Base-by-base conservation (phyloP, 1,140 invertebrate species). In the Araneus ventricosus region DNA sequence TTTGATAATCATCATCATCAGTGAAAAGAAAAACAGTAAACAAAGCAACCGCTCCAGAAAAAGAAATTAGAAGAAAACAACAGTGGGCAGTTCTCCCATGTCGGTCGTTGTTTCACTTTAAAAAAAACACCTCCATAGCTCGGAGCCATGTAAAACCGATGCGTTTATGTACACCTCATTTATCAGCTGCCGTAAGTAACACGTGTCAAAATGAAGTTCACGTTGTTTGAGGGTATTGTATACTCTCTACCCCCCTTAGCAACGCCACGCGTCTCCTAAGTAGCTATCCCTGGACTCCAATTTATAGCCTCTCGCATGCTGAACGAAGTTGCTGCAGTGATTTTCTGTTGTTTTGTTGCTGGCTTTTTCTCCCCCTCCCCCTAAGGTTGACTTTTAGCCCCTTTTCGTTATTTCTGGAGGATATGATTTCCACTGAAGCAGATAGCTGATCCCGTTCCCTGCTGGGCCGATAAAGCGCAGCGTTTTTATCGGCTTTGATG, bases 141-240 rank as follows among this genome's bases (percentile, higher is more conserved):
- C 30, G 24, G 39, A 84, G 45, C 7, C 39, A 27, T 84, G 80
- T 84, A 84, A 84, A 84, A 84, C 39, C 39, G 80, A 84, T 27
- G 39, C 45, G 70, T 22, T 88, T 70, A 67, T 88, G 61, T 67
- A 34, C 57, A 67, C 45, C 34, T 59, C 88, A 90, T 90, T 90
- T 90, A 90, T 90, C 88, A 90, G 70, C 5, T 17, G 14, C n/a
- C 39, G 24, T 90, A 90, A 90, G 88, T 90, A 90, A 90, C 88
- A 90, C 88, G 70, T 90, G 88, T 90, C 88, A 90, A 80, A 90
- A 79, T 80, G 88, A 90, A 90, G 37, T 80, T 80, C 37, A 45
- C 88, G 41, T 87, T 87, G 59, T 87, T 87, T 24, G 85, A 87
- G 85, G 52, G 57, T 63, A n/a, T 27, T 85, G 39, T 37, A 17